Evolutionary conservation across 2,113 vertebrate species (phyloP), one percentile per base, ranked within the genome.

Genomic region (Dasyurus viverrinus): DNA sequence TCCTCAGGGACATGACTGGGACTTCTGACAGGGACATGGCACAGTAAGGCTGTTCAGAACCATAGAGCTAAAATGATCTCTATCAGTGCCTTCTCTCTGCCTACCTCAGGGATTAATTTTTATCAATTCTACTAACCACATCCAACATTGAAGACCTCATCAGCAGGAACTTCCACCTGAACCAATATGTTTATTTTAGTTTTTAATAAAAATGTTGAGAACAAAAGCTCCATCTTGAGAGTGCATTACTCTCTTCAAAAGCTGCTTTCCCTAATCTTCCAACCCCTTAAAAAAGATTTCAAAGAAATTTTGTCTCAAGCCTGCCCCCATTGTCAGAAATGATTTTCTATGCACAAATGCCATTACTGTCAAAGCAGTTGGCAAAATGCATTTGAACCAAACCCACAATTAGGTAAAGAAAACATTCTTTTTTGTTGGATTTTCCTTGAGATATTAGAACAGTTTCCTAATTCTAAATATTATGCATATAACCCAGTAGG

Each of bases 341-440:
- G 9, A 46, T n/a, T 50, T 95, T 60, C n/a, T 16, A 89, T 54
- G 36, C 0, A 92, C 54, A 27, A 90, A 93, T 10, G 52, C 30
- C 36, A 36, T 26, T 89, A 36, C 57, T 6, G 12, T 46, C 36
- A 52, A 11, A 47, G 46, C 30, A 50, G 30, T 22, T 53, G 50
- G 50, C 16, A 89, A 57, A 89, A 53, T 50, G 89, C 24, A 47
- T 9, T 68, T 76, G n/a, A 57, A 76, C 53, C 42, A 50, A 91
- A 26, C 42, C 30, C 60, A 90, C 36, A 84, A 1, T 50, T 50
- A 90, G 91, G 52, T 42, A 52, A 48, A 42, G 93, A 94, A 89
- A 76, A 93, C 60, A 90, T 47, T n/a, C 53, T 84, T 53, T 54
- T 92, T 53, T 94, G 91, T 84, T 76, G 48, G 94, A 95, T 93